Base-by-base conservation (phyloP, 2,888 invertebrate genomes). In the Tineola bisselliella region DNA sequence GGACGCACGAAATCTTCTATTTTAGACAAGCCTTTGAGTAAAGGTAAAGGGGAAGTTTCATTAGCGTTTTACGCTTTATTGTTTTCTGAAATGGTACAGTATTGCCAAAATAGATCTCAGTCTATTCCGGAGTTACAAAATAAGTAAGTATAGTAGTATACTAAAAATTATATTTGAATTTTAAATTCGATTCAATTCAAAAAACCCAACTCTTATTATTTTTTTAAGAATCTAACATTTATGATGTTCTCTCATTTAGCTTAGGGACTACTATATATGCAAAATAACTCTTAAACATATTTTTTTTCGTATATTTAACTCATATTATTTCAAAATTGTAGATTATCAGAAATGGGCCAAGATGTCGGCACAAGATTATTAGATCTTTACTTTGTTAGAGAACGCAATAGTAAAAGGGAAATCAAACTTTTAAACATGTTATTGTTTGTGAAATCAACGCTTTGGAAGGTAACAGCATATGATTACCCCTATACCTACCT, bases 81-180 rank as follows among this genome's bases (percentile, higher is more conserved):
- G 62, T 99, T 99, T 81, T 98, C 98, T 17, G 99, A 99, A 89
- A 93, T 99, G 64, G 97, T 99, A 1, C 97, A 98, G 77, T 99
- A 99, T 83, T 97, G 97, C 72, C 98, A 99, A 88, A 97, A 95
- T 87, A 92, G 96, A 69, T 97, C 97, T 8, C 94, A 94, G 74
- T 97, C 96, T 11, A 94, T 98, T 33, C 93, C 95, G n/a, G 98
- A 98, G 77, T 86, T 99, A 52, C 98, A 99, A 77, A 94, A 90
- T 68, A 97, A 94, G 98, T 97, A 87, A 84, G 88, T 77, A 61
- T 60, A 13, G 3, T 48, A 43, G 25, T 25, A n/a, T n/a, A n/a
- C n/a, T 10, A 60, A 56, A 8, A 31, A 6, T 43, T n/a, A n/a
- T 3, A 43, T 13, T 43, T 43, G 3, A 43, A 13, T n/a, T 43